These are phyloP conservation scores for Pavo muticus DNA, from an alignment of 2,113 vertebrate genomes.

Conservation along the genomic window DNA sequence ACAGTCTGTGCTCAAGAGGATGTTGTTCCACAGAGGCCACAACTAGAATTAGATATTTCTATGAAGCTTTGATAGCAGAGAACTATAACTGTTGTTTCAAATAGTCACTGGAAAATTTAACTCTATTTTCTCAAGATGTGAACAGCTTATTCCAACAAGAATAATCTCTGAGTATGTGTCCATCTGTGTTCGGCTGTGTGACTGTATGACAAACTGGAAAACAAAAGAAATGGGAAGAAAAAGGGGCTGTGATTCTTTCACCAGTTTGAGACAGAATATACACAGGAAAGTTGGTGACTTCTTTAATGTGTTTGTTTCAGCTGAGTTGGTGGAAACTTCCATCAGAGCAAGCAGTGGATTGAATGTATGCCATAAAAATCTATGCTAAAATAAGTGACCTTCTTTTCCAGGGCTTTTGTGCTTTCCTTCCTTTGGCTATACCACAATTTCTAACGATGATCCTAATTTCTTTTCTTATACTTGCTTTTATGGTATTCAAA, in stretches of 20 bases:
- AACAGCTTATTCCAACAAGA: neutral
- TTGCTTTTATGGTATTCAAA: neutral
- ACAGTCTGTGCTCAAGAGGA: too few species aligned
- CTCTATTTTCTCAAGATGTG: neutral
- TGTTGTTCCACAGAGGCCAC: too few species aligned
- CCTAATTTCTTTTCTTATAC: neutral
- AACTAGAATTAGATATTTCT: too few species aligned
- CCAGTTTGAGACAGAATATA: neutral
- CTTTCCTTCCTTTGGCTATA: neutral
- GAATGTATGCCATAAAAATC: neutral
- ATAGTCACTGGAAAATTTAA: neutral
- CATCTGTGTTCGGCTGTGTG: neutral
- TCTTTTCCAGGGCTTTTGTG: neutral
- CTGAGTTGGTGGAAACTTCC: neutral
- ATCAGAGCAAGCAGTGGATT: neutral
- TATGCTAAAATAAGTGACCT: neutral
- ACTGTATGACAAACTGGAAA: neutral
- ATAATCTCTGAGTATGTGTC: neutral
- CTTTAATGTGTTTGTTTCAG: neutral
- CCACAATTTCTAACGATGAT: neutral
- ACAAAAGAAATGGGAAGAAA: neutral
- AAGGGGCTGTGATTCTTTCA: neutral
- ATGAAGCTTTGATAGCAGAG: neutral
- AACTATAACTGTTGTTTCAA: neutral
- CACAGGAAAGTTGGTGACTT: neutral